Evolutionary conservation across 2,797 vertebrate genomes (phyloP).

Genomic region (Mus caroli): DNA sequence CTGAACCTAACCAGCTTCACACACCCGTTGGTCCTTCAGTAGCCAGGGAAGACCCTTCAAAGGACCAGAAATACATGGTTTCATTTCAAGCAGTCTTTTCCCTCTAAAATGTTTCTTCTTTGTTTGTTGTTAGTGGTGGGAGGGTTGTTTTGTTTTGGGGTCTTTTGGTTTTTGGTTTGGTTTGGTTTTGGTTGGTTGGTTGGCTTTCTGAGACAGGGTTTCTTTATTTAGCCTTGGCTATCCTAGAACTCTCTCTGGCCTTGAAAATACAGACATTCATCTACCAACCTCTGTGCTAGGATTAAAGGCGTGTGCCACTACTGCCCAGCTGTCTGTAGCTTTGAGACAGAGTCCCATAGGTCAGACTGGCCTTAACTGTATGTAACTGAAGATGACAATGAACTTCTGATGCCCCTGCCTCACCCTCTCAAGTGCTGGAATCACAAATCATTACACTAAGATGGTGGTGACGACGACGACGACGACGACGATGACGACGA

Average conservation of each 20-base stretch:
- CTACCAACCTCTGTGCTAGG: neutral
- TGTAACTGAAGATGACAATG: neutral
- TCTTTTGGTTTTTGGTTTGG: neutral
- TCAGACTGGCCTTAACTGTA: neutral
- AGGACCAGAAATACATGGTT: slow-evolving; percentile 46
- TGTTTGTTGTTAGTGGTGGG: neutral
- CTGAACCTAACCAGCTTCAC: slow-evolving; percentile 53
- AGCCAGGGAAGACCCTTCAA: slow-evolving; percentile 34
- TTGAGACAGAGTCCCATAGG: neutral
- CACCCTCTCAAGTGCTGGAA: neutral
- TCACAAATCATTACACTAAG: too few relatives aligned
- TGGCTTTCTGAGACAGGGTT: neutral
- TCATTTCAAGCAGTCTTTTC: neutral
- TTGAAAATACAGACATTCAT: neutral
- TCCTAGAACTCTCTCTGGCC: neutral
- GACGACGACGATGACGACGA: neutral
- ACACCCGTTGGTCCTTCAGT: neutral
- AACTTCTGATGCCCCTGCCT: neutral
- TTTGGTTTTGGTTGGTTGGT: neutral
- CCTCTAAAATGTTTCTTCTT: slow-evolving; percentile 11
- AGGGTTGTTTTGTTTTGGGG: neutral
- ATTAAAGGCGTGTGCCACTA: neutral
- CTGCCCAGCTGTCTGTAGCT: neutral
- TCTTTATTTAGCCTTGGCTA: neutral
- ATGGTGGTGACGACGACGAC: neutral